Percentiles rank a stretch among this genome's conserved stretches.
These are phyloP conservation scores for Elmis aenea DNA, from an alignment of 2,888 invertebrate genomes.

Conservation along the genomic window DNA sequence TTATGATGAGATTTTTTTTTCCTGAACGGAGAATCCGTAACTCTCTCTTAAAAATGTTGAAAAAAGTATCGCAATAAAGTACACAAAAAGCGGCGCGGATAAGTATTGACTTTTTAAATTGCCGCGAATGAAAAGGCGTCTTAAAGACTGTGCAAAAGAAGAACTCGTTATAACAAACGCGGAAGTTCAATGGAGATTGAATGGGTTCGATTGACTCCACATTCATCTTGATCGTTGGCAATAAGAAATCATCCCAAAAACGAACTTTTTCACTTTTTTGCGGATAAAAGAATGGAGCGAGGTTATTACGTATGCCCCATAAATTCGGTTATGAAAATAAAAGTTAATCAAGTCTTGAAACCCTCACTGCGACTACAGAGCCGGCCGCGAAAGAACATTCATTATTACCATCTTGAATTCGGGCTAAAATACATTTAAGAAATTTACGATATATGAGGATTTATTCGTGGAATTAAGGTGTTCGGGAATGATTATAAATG, in stretches of 20 bases:
- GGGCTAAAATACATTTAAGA: slow-evolving; percentile 26
- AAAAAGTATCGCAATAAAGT: slow-evolving; percentile 1
- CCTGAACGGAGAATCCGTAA: not conserved
- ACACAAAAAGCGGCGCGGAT: not conserved
- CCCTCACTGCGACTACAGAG: slow-evolving; percentile 13
- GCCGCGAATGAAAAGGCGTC: slow-evolving; percentile 3
- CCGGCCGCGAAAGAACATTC: slow-evolving; percentile 13
- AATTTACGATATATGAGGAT: slow-evolving; percentile 31
- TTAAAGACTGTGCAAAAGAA: slow-evolving; percentile 8
- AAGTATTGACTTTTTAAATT: not conserved
- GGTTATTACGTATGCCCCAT: slow-evolving; percentile 25
- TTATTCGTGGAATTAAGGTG: slow-evolving; percentile 27
- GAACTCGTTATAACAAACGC: slow-evolving; percentile 15
- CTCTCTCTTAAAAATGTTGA: not conserved
- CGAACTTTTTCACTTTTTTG: slow-evolving; percentile 14
- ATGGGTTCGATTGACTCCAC: slow-evolving; percentile 18
- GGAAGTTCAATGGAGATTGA: slow-evolving; percentile 16
- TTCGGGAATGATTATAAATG: slow-evolving; percentile 28
- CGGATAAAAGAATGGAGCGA: slow-evolving; percentile 15
- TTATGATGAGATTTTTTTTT: too few species aligned
- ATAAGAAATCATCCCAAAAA: slow-evolving; percentile 14
- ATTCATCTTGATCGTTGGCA: slow-evolving; percentile 16
- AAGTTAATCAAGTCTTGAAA: slow-evolving; percentile 27
- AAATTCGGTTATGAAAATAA: slow-evolving; percentile 27
- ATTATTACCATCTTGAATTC: slow-evolving; percentile 18